Conservation (phyloP, 2,113 vertebrate genomes). For the Ptychochromis oligacanthus region DNA sequence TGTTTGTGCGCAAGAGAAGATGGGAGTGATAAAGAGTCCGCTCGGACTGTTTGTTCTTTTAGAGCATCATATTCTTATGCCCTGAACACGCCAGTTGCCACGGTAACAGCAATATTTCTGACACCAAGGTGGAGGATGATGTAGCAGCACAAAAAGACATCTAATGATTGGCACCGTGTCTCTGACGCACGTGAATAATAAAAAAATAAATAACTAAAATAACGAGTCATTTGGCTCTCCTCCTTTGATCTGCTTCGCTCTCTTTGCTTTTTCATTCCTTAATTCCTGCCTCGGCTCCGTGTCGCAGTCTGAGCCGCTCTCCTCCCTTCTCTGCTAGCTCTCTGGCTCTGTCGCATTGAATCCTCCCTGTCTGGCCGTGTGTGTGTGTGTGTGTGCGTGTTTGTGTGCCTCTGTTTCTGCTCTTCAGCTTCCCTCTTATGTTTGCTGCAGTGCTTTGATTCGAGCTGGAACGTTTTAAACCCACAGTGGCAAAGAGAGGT, state of each 20-base stretch:
- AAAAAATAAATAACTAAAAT: not conserved
- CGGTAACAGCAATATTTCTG: constrained; percentile 41
- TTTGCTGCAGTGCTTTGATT: constrained; percentile 66
- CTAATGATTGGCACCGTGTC: constrained; percentile 8
- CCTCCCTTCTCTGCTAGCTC: constrained; percentile 21
- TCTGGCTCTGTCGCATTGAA: constrained; percentile 56
- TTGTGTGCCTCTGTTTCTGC: constrained; percentile 22
- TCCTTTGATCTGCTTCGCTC: not conserved
- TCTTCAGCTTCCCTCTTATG: constrained; percentile 46
- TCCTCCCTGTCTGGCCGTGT: constrained; percentile 37
- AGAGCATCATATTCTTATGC: not conserved
- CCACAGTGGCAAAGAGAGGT: constrained; percentile 32
- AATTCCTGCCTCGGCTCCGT: constrained; percentile 38
- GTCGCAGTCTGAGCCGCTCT: constrained; percentile 46
- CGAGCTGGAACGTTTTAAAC: constrained; percentile 26
- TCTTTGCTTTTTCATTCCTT: constrained; percentile 28
- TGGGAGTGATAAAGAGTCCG: not conserved
- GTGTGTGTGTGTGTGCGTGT: not conserved
- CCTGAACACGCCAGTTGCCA: constrained; percentile 49
- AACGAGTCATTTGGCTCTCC: not conserved
- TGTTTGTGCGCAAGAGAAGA: not conserved
- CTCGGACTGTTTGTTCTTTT: constrained; percentile 13
- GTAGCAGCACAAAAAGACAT: constrained; percentile 19
- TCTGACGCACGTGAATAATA: constrained; percentile 32
- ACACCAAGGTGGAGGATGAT: constrained; percentile 24